A percentile compares a stretch with the other conserved stretches of the same genome.
Evolutionary conservation across 2,113 vertebrate species (phyloP).

Genomic region (Furnarius figulus): DNA sequence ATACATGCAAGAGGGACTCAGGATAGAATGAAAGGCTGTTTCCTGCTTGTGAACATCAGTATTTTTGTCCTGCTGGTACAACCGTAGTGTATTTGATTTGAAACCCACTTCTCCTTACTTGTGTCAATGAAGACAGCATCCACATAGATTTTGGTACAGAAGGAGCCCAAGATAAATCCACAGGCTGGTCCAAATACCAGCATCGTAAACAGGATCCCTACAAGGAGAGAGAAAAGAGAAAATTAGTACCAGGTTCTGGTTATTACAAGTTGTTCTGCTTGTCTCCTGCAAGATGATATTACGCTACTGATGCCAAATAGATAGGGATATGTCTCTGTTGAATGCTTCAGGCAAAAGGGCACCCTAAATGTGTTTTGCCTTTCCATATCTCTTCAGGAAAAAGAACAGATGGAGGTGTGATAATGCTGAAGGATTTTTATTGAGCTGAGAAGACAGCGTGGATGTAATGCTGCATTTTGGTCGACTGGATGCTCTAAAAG

Average conservation of each 20-base stretch:
- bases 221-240: slow-evolving; percentile 52
- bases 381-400: neutral
- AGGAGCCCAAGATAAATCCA: slow-evolving; percentile 96
- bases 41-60: neutral
- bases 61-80: neutral
- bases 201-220: slow-evolving; percentile 97
- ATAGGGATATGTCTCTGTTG: neutral
- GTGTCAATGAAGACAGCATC: slow-evolving; percentile 95
- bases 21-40: neutral
- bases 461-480: neutral
- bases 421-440: neutral
- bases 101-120: slow-evolving; percentile 77
- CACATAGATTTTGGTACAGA: slow-evolving; percentile 99
- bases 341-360: slow-evolving; percentile 3
- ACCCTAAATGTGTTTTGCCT: neutral
- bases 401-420: neutral
- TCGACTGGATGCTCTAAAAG: neutral
- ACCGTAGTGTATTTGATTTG: neutral
- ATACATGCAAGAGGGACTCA: neutral
- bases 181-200: slow-evolving; percentile 98
- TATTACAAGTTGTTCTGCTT: neutral
- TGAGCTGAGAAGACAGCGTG: neutral
- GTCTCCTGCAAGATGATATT: neutral
- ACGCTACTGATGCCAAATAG: neutral
- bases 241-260: neutral